These are phyloP conservation scores for Eupithecia abbreviata DNA, from an alignment of 2,888 invertebrate species.

Conservation along the genomic window DNA sequence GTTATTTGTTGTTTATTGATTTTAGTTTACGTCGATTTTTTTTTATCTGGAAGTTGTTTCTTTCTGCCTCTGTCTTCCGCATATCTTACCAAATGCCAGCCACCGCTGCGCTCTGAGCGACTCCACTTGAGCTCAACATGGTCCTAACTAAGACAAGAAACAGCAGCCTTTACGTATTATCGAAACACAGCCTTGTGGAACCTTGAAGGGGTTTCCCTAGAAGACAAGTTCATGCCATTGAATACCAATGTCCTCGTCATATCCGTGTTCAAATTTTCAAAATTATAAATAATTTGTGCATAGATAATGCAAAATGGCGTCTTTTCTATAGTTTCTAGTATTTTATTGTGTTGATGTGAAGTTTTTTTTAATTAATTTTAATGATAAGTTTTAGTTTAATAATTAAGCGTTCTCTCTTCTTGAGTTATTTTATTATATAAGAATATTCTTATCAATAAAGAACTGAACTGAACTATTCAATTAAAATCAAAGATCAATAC, in stretches of 20 bases:
- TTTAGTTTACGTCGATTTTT: not conserved
- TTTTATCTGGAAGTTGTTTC: not conserved
- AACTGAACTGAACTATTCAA: not conserved
- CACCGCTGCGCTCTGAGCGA: constrained; percentile 67
- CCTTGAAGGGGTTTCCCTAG: constrained; percentile 63
- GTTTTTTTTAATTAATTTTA: not conserved
- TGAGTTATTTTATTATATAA: not conserved
- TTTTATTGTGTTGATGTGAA: not conserved
- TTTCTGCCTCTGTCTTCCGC: constrained; percentile 5
- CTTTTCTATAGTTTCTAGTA: not conserved
- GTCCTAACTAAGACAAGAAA: constrained; percentile 69
- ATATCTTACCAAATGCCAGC: constrained; percentile 68
- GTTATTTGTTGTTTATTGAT: not conserved
- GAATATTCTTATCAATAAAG: too few relatives aligned
- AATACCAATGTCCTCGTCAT: constrained; percentile 33
- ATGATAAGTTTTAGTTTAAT: not conserved
- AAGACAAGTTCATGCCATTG: constrained; percentile 42
- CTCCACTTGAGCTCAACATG: constrained; percentile 77
- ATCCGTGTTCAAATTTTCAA: not conserved
- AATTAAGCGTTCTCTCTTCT: not conserved
- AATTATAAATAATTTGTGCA: not conserved
- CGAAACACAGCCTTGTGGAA: constrained; percentile 53
- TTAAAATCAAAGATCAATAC: not conserved
- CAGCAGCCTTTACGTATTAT: constrained; percentile 56
- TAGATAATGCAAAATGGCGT: not conserved